Conservation (phyloP, 2,113 vertebrate genomes). For the Micromys minutus region DNA sequence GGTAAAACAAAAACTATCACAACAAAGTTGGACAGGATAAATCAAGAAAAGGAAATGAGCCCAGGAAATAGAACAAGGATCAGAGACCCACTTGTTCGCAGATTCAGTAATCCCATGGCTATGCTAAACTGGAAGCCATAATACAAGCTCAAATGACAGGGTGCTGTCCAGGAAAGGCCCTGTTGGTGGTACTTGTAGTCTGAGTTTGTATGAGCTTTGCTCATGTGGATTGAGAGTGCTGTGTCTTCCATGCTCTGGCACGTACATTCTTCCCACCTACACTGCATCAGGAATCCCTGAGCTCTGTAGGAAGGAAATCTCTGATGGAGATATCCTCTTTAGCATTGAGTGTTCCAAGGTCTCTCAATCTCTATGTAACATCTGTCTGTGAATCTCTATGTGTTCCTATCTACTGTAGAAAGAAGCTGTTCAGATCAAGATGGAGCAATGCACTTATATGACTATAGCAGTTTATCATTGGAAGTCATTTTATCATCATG, state of each 20-base stretch:
- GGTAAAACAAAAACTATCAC: too few species aligned
- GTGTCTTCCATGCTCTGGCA: not conserved
- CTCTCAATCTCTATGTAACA: not conserved
- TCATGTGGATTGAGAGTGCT: not conserved
- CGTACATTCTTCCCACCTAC: not conserved
- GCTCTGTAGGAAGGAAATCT: accelerated
- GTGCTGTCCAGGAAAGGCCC: accelerated
- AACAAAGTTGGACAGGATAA: not conserved
- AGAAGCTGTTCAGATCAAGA: not conserved
- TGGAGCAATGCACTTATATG: not conserved
- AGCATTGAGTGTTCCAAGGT: not conserved
- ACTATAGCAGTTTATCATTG: not conserved
- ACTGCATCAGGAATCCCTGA: not conserved
- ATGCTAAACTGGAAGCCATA: not conserved
- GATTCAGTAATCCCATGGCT: not conserved
- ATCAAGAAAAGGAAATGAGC: not conserved
- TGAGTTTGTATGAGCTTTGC: not conserved
- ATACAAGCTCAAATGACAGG: not conserved
- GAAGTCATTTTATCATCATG: not conserved
- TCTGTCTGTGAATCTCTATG: not conserved
- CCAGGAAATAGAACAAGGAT: not conserved
- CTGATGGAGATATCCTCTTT: not conserved
- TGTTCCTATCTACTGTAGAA: not conserved
- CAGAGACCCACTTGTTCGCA: not conserved
- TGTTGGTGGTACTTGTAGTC: not conserved